Base-by-base conservation (phyloP, 2,888 invertebrate species). In the Lottia scabra region DNA sequence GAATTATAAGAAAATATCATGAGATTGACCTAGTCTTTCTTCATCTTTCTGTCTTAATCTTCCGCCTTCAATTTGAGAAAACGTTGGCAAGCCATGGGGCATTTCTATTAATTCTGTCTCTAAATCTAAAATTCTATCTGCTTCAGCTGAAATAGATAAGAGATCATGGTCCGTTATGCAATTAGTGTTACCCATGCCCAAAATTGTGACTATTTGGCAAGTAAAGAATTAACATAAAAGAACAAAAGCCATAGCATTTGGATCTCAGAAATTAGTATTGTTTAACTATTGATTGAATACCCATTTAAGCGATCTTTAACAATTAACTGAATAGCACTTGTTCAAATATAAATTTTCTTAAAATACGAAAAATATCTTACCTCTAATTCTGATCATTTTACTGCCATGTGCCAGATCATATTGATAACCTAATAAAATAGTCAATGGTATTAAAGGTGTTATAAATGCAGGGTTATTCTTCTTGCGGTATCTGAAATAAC, bases 391-490 rank as follows among this genome's bases (percentile, higher is more conserved):
- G 85, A 93, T 92, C 64, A 94, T 83, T 90, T 95, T 95, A 80
- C 93, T 94, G 68, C 95, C 94, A 87, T 95, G 95, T 0, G 94
- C 94, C 84, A 94, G 90, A 87, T 95, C 95, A 85, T 93, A 92
- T 77, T 94, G 93, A 88, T 95, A 95, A 0, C 92, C 92, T 78
- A 93, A 91, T 19, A 93, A 87, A 87, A 95, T 95, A 5, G 93
- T 92, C 43, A 95, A 89, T 15, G 95, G 95, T 70, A 95, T 86
- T 67, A 95, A 84, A 10, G 95, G 95, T 70, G 92, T 90, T 76
- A 95, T 85, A 12, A 92, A 91, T 68, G 91, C 92, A 4, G 92
- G 90, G 67, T 92, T 92, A 68, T 76, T 80, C 83, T 56, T 77
- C 67, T 75, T 75, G 0, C 63, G 26, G 62, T 77, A 77, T 46